Percentiles rank a stretch among this genome's conserved stretches.
Conservation (phyloP, 2,113 vertebrate species). For the Micronycteris hirsuta region DNA sequence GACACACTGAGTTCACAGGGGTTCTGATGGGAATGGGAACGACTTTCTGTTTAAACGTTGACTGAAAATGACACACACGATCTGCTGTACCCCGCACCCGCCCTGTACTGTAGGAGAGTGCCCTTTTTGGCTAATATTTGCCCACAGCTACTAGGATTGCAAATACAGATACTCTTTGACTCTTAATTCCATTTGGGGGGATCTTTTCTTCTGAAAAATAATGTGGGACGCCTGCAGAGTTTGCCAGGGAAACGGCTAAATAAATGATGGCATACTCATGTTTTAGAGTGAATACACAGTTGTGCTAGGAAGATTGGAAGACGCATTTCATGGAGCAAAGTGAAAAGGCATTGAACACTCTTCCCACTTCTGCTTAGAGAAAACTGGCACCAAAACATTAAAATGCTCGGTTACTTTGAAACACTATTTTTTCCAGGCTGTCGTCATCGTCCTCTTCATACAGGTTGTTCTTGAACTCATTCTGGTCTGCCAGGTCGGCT, state of each 20-base stretch:
- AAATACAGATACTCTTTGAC: neutral
- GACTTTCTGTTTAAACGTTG: neutral
- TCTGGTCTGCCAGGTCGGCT: slow-evolving; percentile 59
- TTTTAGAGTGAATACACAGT: neutral
- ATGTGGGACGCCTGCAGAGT: neutral
- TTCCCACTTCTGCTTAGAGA: neutral
- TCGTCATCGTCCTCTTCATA: slow-evolving; percentile 73
- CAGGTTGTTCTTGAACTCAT: slow-evolving; percentile 12
- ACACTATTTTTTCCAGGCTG: slow-evolving; percentile 62
- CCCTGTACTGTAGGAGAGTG: rapidly evolving
- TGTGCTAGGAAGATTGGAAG: neutral
- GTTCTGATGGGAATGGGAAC: neutral
- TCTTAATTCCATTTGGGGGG: neutral
- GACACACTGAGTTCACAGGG: neutral
- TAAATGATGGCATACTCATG: neutral
- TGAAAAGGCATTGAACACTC: neutral
- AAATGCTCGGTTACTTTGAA: slow-evolving; percentile 61
- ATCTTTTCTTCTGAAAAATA: neutral
- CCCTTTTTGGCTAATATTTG: neutral
- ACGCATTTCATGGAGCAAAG: neutral
- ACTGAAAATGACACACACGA: neutral
- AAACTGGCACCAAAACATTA: neutral
- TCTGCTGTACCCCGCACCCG: neutral
- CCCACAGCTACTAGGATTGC: neutral
- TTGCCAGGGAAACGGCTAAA: neutral